Percentiles rank a stretch among this genome's conserved stretches.
Evolutionary conservation across 1,140 invertebrate genomes (phyloP).

Genomic region (Hirudo medicinalis): DNA sequence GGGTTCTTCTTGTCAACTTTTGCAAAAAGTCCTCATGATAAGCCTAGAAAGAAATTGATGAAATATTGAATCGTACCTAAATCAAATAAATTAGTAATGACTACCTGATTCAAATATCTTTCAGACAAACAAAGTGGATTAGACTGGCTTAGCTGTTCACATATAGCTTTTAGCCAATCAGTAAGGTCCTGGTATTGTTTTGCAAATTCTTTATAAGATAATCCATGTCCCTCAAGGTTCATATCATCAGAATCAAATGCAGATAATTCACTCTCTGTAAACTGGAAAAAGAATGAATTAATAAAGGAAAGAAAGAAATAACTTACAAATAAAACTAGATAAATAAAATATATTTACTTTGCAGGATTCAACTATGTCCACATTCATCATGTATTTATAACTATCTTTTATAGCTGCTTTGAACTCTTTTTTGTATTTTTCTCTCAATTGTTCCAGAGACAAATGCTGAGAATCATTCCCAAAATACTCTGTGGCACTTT

Average conservation of each 20-base stretch:
- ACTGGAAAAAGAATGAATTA: background rate
- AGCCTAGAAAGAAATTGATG: background rate
- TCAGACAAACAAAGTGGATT: constrained; percentile 2
- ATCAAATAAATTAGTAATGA: background rate
- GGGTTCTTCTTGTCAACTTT: background rate
- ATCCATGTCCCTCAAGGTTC: background rate
- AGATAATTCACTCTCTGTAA: constrained; percentile 1
- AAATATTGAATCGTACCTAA: background rate
- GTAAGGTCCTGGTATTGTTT: background rate
- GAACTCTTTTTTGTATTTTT: constrained; percentile 6
- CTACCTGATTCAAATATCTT: constrained; percentile 8
- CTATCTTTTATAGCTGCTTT: background rate
- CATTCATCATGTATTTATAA: constrained; percentile 11
- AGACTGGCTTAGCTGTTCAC: background rate
- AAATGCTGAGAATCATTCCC: background rate
- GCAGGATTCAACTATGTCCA: background rate
- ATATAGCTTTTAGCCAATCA: background rate
- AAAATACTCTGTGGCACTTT: background rate
- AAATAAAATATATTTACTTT: background rate
- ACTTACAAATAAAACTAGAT: no score
- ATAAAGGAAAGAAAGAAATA: no score
- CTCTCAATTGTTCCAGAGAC: constrained; percentile 1
- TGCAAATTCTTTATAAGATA: constrained; percentile 8
- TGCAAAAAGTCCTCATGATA: constrained; percentile 12
- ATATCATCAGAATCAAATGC: constrained; percentile 11